phyloP scores from a whole-genome alignment of 2,113 vertebrate species.

The Callithrix jacchus region DNA sequence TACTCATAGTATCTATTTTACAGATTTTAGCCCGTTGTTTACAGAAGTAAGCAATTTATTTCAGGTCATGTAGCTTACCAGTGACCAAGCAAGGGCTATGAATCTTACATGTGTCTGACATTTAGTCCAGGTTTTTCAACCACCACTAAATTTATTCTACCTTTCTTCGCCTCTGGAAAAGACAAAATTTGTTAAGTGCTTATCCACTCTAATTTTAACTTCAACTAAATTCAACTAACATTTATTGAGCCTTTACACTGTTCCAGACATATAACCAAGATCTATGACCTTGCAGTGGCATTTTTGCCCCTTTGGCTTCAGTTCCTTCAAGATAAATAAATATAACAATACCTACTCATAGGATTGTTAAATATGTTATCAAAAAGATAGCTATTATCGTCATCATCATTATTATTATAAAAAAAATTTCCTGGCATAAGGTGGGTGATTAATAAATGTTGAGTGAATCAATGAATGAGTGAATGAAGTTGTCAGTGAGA shows the following conservation, averaged over 20 bases:
- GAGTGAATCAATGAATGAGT: not conserved
- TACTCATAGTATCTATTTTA: not conserved
- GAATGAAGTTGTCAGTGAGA: not conserved
- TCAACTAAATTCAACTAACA: not conserved
- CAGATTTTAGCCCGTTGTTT: not conserved
- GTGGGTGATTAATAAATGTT: not conserved
- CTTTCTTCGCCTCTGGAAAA: not conserved
- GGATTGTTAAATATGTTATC: not conserved
- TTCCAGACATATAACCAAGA: not conserved
- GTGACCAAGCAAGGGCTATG: not conserved
- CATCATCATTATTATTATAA: not conserved
- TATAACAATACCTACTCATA: not conserved
- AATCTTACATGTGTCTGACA: not conserved
- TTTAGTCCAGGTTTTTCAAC: not conserved
- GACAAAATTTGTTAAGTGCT: not conserved
- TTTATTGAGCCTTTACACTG: not conserved
- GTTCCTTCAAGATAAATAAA: slow-evolving; percentile 1
- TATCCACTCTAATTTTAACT: slow-evolving; percentile 23
- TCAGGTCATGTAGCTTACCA: not conserved
- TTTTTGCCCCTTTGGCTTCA: not conserved
- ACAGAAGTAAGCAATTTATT: slow-evolving; percentile 29
- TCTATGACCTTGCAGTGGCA: not conserved
- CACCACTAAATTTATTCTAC: not conserved
- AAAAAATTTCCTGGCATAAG: not conserved
- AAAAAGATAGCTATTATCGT: not conserved